Evolutionary conservation across 2,113 vertebrate species (phyloP).

Genomic region (Corvus hawaiiensis): DNA sequence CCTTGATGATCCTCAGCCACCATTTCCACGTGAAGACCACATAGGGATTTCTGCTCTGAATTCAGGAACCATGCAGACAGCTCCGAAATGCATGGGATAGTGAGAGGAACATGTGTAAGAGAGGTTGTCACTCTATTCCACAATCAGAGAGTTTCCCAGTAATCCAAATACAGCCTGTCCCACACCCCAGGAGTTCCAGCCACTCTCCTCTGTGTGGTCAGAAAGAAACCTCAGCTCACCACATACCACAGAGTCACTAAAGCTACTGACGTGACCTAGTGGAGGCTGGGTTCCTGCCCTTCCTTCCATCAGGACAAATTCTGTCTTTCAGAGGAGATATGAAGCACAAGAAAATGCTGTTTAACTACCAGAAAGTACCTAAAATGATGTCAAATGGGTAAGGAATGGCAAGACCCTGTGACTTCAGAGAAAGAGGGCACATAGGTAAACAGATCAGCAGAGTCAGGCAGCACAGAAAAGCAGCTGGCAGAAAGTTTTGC

Average conservation of each 20-base stretch:
- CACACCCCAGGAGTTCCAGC: neutral
- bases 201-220: neutral
- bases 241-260: neutral
- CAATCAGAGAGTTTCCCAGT: neutral
- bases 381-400: neutral
- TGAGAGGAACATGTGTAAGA: neutral
- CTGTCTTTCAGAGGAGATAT: neutral
- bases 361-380: neutral
- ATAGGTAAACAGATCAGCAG: neutral
- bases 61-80: neutral
- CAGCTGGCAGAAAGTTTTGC: neutral
- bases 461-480: neutral
- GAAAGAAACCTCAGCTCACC: neutral
- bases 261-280: neutral
- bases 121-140: neutral
- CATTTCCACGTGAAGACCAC: neutral
- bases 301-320: neutral
- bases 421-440: neutral
- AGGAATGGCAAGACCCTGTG: neutral
- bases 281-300: neutral
- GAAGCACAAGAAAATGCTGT: neutral
- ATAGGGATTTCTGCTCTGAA: neutral
- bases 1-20: neutral
- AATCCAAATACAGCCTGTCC: neutral
- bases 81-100: neutral